Conservation (phyloP, 2,888 invertebrate species). For the Nipponacmea schrenckii region DNA sequence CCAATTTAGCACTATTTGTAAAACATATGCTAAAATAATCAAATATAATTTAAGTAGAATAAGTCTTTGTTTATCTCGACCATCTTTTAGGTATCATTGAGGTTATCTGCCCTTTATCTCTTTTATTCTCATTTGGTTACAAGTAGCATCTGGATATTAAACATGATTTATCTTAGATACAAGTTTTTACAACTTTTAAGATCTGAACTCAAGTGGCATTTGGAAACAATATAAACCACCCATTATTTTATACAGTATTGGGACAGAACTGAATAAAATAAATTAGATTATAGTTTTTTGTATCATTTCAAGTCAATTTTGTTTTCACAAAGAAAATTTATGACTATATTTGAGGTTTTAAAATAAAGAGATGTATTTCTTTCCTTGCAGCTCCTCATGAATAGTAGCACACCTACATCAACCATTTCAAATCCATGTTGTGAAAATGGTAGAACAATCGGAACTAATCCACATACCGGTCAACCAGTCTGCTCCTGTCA, state of each 20-base stretch:
- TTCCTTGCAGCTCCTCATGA: neutral
- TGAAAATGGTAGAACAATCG: constrained; percentile 82
- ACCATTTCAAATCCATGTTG: constrained; percentile 74
- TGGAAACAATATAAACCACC: too few species aligned
- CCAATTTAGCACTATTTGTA: neutral
- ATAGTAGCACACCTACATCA: neutral
- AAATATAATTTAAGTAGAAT: constrained; percentile 3
- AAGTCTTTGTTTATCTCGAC: neutral
- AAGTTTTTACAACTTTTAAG: neutral
- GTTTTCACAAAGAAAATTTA: too few species aligned
- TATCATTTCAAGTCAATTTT: too few species aligned
- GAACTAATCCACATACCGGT: constrained; percentile 64
- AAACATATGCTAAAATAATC: neutral
- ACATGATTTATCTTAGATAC: neutral
- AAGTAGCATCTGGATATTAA: neutral
- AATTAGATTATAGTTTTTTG: too few species aligned
- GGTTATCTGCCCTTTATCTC: neutral
- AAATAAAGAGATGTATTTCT: too few species aligned
- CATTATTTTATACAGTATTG: too few species aligned
- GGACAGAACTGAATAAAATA: too few species aligned
- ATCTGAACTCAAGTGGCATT: neutral
- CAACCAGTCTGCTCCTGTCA: constrained; percentile 70
- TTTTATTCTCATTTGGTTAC: neutral
- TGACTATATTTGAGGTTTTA: too few species aligned
- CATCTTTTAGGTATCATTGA: neutral